Evolutionary conservation across 2,113 vertebrate genomes (phyloP).

Genomic region (Copsychus sechellarum): DNA sequence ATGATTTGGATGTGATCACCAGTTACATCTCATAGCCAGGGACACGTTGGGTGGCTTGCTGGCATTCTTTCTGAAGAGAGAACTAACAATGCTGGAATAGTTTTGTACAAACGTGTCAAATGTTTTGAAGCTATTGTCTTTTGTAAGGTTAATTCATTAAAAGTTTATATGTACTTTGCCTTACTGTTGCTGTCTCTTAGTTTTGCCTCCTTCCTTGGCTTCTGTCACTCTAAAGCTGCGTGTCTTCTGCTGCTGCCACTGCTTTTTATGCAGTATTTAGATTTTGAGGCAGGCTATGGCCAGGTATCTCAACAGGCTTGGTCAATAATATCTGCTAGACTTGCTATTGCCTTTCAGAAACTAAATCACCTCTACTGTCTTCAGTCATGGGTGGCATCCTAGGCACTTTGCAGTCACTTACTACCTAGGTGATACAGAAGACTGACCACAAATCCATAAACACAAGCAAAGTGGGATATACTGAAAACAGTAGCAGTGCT

Average conservation of each 20-base stretch:
- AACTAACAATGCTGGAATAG: slow-evolving; percentile 74
- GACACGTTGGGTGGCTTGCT: slow-evolving; percentile 49
- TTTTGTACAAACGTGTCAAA: slow-evolving; percentile 92
- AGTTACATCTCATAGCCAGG: slow-evolving; percentile 69
- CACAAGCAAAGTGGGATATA: not conserved
- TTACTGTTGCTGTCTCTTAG: slow-evolving; percentile 56
- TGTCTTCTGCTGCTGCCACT: not conserved
- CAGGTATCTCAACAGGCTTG: not conserved
- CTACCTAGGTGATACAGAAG: not conserved
- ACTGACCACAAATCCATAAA: not conserved
- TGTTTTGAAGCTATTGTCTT: slow-evolving; percentile 90
- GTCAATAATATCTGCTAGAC: not conserved
- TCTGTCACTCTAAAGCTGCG: not conserved
- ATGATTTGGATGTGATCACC: slow-evolving; percentile 78
- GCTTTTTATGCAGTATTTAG: not conserved
- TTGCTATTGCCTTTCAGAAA: not conserved
- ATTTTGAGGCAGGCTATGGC: not conserved
- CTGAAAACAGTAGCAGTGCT: not conserved
- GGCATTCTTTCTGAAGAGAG: slow-evolving; percentile 66
- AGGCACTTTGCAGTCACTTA: not conserved
- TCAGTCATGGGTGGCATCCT: not conserved
- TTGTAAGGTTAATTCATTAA: slow-evolving; percentile 92
- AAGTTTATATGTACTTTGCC: slow-evolving; percentile 92
- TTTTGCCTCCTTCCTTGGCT: slow-evolving; percentile 30
- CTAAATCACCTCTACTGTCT: not conserved